phyloP scores from a whole-genome alignment of 2,113 vertebrate genomes.

The Eudyptes chrysolophus region DNA sequence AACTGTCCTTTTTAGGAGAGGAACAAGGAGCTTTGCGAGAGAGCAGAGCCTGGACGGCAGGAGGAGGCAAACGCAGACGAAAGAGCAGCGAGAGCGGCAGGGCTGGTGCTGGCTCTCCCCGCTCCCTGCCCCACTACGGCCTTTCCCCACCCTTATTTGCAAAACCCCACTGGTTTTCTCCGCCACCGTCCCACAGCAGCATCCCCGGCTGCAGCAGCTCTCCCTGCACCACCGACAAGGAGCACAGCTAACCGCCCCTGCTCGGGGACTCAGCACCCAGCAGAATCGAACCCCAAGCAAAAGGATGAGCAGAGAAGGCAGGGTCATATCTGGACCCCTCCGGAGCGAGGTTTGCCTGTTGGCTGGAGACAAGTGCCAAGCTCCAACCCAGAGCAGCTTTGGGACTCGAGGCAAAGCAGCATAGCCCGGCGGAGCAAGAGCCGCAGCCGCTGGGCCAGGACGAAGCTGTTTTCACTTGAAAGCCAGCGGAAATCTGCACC shows the following conservation, averaged over 20 bases:
- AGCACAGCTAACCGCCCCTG: too few species aligned
- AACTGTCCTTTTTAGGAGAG: neutral
- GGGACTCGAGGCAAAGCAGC: neutral
- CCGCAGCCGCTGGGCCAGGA: neutral
- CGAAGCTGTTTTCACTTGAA: neutral
- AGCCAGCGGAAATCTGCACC: neutral
- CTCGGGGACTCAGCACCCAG: neutral
- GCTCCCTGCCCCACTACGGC: neutral
- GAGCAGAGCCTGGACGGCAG: neutral
- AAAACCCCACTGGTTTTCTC: neutral
- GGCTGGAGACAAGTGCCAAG: neutral
- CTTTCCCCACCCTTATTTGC: neutral
- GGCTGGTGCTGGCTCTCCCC: neutral
- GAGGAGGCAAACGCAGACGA: neutral
- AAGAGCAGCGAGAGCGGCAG: neutral
- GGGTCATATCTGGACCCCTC: neutral
- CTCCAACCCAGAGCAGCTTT: neutral
- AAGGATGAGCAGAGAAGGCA: neutral
- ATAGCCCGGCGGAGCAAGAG: neutral
- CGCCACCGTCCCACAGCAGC: neutral
- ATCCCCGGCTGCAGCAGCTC: neutral
- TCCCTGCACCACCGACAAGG: neutral
- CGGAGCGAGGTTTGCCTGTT: neutral
- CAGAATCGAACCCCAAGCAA: neutral
- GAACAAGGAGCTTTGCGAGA: rapidly evolving